Percentiles rank a stretch among this genome's conserved stretches.
Conservation (phyloP, 1,140 invertebrate species). For the Zelostemma sp. region DNA sequence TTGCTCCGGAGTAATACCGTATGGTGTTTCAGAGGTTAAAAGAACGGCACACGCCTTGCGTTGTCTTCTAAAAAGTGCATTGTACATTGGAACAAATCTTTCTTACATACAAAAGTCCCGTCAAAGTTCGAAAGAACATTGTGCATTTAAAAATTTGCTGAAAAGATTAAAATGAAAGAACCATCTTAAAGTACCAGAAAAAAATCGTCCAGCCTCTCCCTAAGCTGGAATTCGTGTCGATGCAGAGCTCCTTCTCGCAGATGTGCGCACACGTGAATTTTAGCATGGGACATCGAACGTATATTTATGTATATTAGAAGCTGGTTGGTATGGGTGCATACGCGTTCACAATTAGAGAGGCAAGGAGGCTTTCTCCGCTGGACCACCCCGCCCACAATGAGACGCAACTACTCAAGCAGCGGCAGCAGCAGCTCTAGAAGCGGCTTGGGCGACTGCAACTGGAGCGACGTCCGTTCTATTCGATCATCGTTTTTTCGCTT, state of each 20-base stretch:
- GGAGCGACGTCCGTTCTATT: slow-evolving; percentile 37
- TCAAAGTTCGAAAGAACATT: no score
- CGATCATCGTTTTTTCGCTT: slow-evolving; percentile 39
- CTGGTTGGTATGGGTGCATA: neutral
- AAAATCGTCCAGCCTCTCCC: no score
- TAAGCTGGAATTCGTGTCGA: no score
- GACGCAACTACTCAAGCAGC: slow-evolving; percentile 25
- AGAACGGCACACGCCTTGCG: slow-evolving; percentile 48
- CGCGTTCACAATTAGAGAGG: slow-evolving; percentile 48
- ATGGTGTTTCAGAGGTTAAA: slow-evolving; percentile 33
- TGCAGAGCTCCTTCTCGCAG: no score
- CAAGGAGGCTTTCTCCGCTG: slow-evolving; percentile 46
- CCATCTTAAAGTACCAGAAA: no score
- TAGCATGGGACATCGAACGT: no score
- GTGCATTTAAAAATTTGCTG: no score
- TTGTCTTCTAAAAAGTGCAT: slow-evolving; percentile 1
- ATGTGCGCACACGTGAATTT: no score
- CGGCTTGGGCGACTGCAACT: slow-evolving; percentile 29
- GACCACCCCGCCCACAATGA: slow-evolving; percentile 48
- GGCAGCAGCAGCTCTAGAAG: slow-evolving; percentile 11
- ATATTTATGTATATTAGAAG: no score
- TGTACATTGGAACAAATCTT: neutral
- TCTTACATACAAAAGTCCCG: no score
- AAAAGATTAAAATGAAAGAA: no score
- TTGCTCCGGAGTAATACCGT: slow-evolving; percentile 12